Conservation (phyloP, 2,888 invertebrate genomes). For the Antheraea assamensis region DNA sequence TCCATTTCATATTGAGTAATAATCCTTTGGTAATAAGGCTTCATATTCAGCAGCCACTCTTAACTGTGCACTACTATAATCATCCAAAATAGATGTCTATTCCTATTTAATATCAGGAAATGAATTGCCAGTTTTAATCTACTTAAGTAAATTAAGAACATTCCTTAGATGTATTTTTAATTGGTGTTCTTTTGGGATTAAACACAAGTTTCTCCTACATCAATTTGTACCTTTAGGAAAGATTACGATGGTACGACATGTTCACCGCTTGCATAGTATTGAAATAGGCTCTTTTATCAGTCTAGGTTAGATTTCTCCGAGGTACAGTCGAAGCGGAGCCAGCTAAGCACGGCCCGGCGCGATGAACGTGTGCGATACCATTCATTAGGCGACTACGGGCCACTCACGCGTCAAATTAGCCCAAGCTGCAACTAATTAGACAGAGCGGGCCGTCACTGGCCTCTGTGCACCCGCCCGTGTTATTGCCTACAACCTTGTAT, state of each 20-base stretch:
- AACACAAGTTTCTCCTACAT: background rate
- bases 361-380: conserved; percentile 81
- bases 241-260: conserved; percentile 11
- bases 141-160: background rate
- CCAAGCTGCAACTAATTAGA: conserved; percentile 74
- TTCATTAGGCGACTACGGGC: conserved; percentile 74
- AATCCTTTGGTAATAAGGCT: too few species aligned
- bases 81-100: too few species aligned
- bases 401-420: conserved; percentile 79
- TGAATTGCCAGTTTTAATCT: background rate
- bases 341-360: conserved; percentile 54
- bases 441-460: conserved; percentile 40
- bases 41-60: too few species aligned
- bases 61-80: too few species aligned
- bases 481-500: conserved; percentile 26
- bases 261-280: conserved; percentile 21
- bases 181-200: background rate
- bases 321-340: conserved; percentile 46
- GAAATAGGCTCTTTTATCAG: conserved; percentile 63
- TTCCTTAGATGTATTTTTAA: background rate
- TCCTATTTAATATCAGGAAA: background rate
- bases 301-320: conserved; percentile 60
- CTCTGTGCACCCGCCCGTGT: conserved; percentile 37
- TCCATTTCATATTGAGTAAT: too few species aligned
- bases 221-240: background rate